A percentile compares a stretch with the other conserved stretches of the same genome.
Conservation (phyloP, 2,888 invertebrate genomes). For the Tineola bisselliella region DNA sequence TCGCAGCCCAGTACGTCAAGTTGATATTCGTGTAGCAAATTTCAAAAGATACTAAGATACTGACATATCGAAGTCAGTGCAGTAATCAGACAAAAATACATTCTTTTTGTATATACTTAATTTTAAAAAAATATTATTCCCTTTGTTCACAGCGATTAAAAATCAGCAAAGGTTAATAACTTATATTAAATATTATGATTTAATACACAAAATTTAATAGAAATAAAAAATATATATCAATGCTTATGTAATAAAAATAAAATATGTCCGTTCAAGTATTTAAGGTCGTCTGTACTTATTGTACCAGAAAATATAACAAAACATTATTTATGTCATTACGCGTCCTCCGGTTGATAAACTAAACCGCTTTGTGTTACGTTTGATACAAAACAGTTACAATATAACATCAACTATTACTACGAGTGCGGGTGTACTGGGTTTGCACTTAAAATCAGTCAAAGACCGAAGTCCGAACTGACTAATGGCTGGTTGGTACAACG, state of each 20-base stretch:
- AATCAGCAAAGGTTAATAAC: too few species aligned
- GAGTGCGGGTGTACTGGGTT: not conserved
- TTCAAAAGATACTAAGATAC: too few species aligned
- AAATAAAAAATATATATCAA: not conserved
- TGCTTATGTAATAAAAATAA: not conserved
- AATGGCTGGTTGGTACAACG: not conserved
- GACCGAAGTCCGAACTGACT: not conserved
- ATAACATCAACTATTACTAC: not conserved
- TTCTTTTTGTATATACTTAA: too few species aligned
- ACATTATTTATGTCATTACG: not conserved
- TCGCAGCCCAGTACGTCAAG: too few species aligned
- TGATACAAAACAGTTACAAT: slow-evolving; percentile 2
- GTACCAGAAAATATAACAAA: not conserved
- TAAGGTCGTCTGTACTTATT: not conserved
- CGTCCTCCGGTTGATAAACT: not conserved
- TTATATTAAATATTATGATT: too few species aligned
- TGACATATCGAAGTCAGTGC: too few species aligned
- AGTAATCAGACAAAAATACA: too few species aligned
- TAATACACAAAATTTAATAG: too few species aligned
- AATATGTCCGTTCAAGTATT: not conserved
- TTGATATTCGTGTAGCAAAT: too few species aligned
- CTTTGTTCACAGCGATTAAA: too few species aligned
- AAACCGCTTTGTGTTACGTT: not conserved
- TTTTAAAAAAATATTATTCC: too few species aligned
- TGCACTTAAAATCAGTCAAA: not conserved